Conservation (phyloP, 2,797 vertebrate genomes). For the Epinephelus coioides region DNA sequence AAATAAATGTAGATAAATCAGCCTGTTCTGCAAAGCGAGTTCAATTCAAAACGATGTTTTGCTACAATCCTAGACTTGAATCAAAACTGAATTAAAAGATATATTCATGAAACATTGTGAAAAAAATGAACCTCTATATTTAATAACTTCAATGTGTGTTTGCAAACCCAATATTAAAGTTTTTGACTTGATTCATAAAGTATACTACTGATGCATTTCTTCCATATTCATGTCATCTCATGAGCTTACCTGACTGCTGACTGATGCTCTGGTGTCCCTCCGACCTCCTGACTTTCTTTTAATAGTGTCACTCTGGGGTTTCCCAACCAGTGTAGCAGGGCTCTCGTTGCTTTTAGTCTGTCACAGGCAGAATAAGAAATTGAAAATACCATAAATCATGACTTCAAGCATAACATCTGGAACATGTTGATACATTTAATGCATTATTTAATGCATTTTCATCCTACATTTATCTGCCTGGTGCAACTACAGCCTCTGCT, state of each 20-base stretch:
- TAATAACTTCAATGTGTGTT: background rate
- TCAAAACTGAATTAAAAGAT: background rate
- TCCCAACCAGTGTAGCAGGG: background rate
- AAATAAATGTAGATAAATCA: background rate
- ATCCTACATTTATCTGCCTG: background rate
- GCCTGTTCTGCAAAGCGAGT: too few relatives aligned
- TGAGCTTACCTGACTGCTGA: constrained; percentile 72
- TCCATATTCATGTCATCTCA: background rate
- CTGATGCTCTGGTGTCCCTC: constrained; percentile 46
- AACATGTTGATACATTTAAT: background rate
- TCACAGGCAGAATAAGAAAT: background rate
- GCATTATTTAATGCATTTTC: background rate
- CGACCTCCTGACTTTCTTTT: constrained; percentile 23
- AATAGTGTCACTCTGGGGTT: constrained; percentile 20
- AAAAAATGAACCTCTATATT: background rate
- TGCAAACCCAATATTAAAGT: background rate
- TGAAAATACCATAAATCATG: background rate
- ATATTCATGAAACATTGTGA: background rate
- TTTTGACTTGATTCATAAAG: background rate
- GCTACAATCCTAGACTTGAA: background rate
- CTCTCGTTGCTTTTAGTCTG: constrained; percentile 32
- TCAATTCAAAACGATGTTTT: background rate
- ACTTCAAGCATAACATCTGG: background rate
- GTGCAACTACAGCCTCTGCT: background rate
- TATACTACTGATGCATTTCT: background rate